A percentile compares a stretch with the other conserved stretches of the same genome.
Conservation (phyloP, 37 sponge, comb jelly and placozoan species). For the Hexactinellida sp. region DNA sequence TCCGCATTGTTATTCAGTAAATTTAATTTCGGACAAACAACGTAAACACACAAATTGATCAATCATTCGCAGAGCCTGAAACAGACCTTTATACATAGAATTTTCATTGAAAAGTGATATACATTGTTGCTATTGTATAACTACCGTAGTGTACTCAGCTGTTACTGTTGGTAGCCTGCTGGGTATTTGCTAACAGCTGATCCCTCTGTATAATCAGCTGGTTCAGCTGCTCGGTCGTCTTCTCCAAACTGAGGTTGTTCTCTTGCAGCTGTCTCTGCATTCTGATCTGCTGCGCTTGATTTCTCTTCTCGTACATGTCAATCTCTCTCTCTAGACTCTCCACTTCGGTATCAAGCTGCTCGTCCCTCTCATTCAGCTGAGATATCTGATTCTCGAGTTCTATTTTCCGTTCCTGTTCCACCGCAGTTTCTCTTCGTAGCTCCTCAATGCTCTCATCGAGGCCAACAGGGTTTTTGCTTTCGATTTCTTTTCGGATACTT, state of each 20-base stretch:
- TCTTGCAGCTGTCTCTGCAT: conserved; percentile 15
- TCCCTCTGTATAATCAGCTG: background rate
- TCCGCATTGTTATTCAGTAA: too few relatives aligned
- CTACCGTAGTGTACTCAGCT: background rate
- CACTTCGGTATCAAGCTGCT: background rate
- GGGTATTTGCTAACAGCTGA: background rate
- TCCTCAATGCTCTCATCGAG: background rate
- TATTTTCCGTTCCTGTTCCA: background rate
- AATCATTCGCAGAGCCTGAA: too few relatives aligned
- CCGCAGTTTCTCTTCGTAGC: background rate
- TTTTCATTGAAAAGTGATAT: background rate
- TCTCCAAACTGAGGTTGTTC: background rate
- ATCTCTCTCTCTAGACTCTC: background rate
- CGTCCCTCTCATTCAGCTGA: background rate
- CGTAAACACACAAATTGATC: too few relatives aligned
- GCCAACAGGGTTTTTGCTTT: background rate
- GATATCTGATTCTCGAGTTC: background rate
- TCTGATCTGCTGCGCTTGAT: background rate
- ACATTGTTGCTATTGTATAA: background rate
- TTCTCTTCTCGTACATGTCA: background rate
- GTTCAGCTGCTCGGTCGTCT: background rate
- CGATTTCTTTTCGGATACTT: background rate
- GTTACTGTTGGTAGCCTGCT: background rate
- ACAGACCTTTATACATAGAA: too few relatives aligned
- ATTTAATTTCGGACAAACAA: too few relatives aligned